Conservation (phyloP, 2,113 vertebrate species). For the Pseudonaja textilis region DNA sequence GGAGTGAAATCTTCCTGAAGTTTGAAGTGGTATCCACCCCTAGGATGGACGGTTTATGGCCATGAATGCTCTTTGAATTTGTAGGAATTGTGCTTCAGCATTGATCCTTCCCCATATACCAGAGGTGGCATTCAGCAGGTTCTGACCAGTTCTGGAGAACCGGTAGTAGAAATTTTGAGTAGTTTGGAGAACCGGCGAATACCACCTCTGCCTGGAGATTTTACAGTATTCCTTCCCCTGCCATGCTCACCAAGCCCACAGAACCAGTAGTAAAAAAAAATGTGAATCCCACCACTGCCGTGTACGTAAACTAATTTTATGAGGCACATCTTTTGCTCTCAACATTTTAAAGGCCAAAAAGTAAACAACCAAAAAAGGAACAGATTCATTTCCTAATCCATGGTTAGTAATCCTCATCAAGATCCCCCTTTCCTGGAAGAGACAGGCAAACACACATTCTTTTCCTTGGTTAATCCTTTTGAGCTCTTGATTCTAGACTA, state of each 20-base stretch:
- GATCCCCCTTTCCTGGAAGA: constrained; percentile 40
- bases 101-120: constrained; percentile 4
- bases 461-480: constrained; percentile 43
- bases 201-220: too few relatives aligned
- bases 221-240: too few relatives aligned
- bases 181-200: too few relatives aligned
- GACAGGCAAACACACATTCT: constrained; percentile 22
- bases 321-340: not conserved
- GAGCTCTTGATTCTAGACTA: constrained; percentile 45
- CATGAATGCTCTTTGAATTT: not conserved
- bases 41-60: not conserved
- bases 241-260: too few relatives aligned
- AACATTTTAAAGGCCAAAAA: not conserved
- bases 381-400: constrained; percentile 20
- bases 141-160: too few relatives aligned
- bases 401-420: constrained; percentile 24
- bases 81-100: constrained; percentile 38
- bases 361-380: constrained; percentile 19
- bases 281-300: not conserved
- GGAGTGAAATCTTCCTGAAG: accelerated
- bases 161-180: too few relatives aligned
- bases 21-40: accelerated
- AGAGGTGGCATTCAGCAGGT: too few relatives aligned
- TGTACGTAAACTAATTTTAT: constrained; percentile 1
- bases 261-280: too few relatives aligned